Percentiles rank a stretch among this genome's conserved stretches.
phyloP scores from a whole-genome alignment of 2,888 invertebrate genomes.

The Tipula vernalis region DNA sequence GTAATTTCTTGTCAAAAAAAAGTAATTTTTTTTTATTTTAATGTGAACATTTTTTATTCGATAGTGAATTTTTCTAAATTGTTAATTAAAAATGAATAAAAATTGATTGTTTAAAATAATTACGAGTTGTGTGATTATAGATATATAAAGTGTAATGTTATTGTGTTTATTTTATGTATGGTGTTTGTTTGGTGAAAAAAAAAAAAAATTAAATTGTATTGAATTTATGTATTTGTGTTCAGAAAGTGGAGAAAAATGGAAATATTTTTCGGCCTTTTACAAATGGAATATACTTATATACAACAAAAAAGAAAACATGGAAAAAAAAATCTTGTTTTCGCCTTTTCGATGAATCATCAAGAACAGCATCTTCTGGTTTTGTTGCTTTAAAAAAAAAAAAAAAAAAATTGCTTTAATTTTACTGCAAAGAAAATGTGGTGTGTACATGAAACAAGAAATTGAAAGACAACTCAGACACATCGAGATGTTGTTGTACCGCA shows the following conservation, averaged over 20 bases:
- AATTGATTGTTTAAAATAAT: not conserved
- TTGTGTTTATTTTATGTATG: not conserved
- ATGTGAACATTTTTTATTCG: not conserved
- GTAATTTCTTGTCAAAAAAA: slow-evolving; percentile 6
- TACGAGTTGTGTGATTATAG: not conserved
- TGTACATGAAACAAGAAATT: not conserved
- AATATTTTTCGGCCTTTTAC: not conserved
- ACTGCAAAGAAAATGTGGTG: not conserved
- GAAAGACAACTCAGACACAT: not conserved
- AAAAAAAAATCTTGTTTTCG: not conserved
- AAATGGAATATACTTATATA: not conserved
- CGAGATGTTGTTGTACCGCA: not conserved
- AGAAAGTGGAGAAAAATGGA: not conserved
- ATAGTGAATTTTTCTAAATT: not conserved
- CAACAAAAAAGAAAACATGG: not conserved
- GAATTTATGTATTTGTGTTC: not conserved
- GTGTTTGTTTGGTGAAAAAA: not conserved
- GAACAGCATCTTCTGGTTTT: not conserved
- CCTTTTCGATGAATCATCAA: slow-evolving; percentile 4
- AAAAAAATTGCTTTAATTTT: not conserved
- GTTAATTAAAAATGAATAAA: slow-evolving; percentile 5
- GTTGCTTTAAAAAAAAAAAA: not conserved
- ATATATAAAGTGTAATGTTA: not conserved
- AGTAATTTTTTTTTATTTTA: not conserved
- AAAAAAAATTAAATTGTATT: not conserved